Percentiles rank a stretch among this genome's conserved stretches.
phyloP scores from a whole-genome alignment of 2,797 vertebrate species.

The Ibycter americanus region DNA sequence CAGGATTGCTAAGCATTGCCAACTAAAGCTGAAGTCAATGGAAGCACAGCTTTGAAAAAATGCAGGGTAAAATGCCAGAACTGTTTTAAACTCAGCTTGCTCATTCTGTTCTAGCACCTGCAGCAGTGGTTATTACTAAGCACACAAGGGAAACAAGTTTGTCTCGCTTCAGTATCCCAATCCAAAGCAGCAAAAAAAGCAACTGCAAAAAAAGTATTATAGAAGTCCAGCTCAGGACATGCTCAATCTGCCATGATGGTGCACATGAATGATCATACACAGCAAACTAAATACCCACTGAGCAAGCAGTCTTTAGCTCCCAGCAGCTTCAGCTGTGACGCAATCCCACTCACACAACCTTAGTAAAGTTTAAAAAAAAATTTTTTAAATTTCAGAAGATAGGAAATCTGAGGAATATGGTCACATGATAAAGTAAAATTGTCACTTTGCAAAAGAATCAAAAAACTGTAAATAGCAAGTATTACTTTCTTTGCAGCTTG shows the following conservation, averaged over 20 bases:
- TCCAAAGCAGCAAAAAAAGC: background rate
- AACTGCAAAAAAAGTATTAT: background rate
- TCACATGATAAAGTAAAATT: background rate
- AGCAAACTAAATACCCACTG: background rate
- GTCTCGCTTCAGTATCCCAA: background rate
- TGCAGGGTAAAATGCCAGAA: background rate
- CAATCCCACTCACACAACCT: background rate
- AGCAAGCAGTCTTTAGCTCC: background rate
- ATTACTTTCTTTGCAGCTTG: constrained; percentile 10
- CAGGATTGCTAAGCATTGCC: background rate
- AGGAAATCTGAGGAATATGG: background rate
- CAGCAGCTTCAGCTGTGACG: background rate
- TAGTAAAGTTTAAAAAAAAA: background rate
- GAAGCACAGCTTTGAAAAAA: background rate
- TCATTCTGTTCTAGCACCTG: background rate
- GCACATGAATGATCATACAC: background rate
- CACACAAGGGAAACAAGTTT: background rate
- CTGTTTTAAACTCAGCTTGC: background rate
- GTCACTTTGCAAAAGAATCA: background rate
- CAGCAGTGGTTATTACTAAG: background rate
- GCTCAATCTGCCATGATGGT: background rate
- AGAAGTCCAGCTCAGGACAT: background rate
- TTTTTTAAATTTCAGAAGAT: background rate
- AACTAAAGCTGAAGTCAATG: constrained; percentile 1
- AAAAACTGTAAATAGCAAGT: background rate